phyloP scores from a whole-genome alignment of 2,888 invertebrate species.

The Mystacides longicornis region DNA sequence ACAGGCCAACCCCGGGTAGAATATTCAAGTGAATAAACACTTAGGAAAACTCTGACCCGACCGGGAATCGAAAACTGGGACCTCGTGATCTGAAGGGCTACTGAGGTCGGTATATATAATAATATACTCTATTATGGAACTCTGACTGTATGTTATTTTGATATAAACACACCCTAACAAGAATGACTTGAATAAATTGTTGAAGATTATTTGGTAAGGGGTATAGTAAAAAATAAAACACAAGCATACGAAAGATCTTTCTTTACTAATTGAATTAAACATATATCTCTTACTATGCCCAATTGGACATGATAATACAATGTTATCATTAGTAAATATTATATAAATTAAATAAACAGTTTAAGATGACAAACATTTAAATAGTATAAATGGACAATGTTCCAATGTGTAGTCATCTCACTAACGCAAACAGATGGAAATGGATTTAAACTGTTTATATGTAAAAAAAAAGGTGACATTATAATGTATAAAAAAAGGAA shows the following conservation, averaged over 20 bases:
- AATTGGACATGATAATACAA: slow-evolving; percentile 21
- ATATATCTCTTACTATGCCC: slow-evolving; percentile 20
- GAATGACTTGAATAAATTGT: too few species aligned
- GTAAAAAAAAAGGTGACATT: slow-evolving; percentile 1
- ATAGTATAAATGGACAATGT: too few species aligned
- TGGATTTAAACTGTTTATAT: not conserved
- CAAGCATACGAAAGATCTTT: slow-evolving; percentile 22
- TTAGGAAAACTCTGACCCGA: too few species aligned
- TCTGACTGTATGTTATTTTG: too few species aligned
- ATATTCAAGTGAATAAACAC: too few species aligned
- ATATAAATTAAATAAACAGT: slow-evolving; percentile 5
- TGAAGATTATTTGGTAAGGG: too few species aligned
- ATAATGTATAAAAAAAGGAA: not conserved
- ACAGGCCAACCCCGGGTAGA: too few species aligned
- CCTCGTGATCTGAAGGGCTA: too few species aligned
- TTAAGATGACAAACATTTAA: not conserved
- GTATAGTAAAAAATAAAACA: slow-evolving; percentile 5
- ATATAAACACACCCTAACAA: too few species aligned
- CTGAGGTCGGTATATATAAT: too few species aligned
- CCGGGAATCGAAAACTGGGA: too few species aligned
- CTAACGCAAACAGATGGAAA: not conserved
- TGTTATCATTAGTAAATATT: slow-evolving; percentile 7
- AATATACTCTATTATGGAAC: too few species aligned
- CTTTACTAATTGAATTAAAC: slow-evolving; percentile 22
- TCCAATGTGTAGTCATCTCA: not conserved